Evolutionary conservation across 1,140 invertebrate genomes (phyloP).

Genomic region (Melanaphis sacchari): DNA sequence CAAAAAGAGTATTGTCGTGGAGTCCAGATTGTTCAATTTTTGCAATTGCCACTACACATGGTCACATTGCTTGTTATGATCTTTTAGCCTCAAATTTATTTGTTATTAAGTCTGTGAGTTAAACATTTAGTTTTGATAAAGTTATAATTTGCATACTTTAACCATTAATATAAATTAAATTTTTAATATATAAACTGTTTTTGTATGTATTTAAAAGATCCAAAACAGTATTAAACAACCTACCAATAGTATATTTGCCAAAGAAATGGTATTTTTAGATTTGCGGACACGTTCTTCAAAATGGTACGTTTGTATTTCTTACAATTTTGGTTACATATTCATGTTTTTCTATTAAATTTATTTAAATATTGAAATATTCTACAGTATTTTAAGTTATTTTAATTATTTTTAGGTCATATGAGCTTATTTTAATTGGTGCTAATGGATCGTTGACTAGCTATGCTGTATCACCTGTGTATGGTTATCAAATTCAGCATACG

Average conservation of each 20-base stretch:
- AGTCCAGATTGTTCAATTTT: constrained; percentile 55
- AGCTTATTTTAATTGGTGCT: constrained; percentile 54
- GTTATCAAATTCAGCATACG: constrained; percentile 52
- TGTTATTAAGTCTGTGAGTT: constrained; percentile 46
- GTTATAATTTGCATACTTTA: neutral
- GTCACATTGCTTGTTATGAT: constrained; percentile 45
- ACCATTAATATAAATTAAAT: neutral
- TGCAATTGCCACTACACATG: constrained; percentile 46
- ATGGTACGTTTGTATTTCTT: neutral
- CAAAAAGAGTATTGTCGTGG: constrained; percentile 53
- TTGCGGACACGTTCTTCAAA: constrained; percentile 42
- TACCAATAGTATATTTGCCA: neutral
- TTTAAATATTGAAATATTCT: neutral
- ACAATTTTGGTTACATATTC: neutral
- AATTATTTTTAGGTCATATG: constrained; percentile 42
- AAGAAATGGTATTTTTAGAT: constrained; percentile 44
- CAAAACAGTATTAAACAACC: constrained; percentile 39
- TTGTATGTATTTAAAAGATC: neutral
- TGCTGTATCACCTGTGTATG: constrained; percentile 45
- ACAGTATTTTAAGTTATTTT: neutral
- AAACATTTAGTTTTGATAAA: neutral
- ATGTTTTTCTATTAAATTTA: neutral
- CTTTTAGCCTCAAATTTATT: constrained; percentile 50
- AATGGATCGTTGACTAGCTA: constrained; percentile 54
- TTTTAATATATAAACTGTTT: neutral